A percentile compares a stretch with the other conserved stretches of the same genome.
Evolutionary conservation across 2,113 vertebrate genomes (phyloP).

Genomic region (Dasyprocta punctata): DNA sequence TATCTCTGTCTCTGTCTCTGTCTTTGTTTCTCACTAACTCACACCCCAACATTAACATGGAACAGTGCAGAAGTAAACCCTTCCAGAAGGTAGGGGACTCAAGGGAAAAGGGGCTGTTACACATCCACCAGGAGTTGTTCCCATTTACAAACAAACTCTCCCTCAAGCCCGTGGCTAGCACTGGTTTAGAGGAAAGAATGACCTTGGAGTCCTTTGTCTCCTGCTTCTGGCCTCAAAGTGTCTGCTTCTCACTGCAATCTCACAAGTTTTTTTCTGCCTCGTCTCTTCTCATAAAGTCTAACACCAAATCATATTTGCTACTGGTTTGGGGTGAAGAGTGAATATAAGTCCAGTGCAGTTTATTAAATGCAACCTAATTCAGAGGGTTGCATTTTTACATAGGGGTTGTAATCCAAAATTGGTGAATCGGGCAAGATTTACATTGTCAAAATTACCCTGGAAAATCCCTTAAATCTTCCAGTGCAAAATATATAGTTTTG

Average conservation of each 20-base stretch:
- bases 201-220: neutral
- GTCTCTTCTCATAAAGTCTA: neutral
- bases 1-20: too few relatives aligned
- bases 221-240: neutral
- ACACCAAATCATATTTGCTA: neutral
- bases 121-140: neutral
- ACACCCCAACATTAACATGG: neutral
- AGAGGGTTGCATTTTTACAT: neutral
- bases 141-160: neutral
- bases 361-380: neutral
- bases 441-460: conserved; percentile 74
- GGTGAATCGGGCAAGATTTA: conserved; percentile 50
- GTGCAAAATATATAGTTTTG: conserved; percentile 39
- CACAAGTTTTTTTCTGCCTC: neutral
- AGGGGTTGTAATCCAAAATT: conserved; percentile 21
- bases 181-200: neutral
- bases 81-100: neutral
- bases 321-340: neutral
- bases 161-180: neutral
- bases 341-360: neutral
- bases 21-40: too few relatives aligned
- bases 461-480: conserved; percentile 73
- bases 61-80: neutral
- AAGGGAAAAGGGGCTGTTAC: neutral
- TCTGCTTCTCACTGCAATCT: neutral